Percentiles rank a stretch among this genome's conserved stretches.
Conservation (phyloP, 2,888 invertebrate genomes). For the Dendrolimus houi region DNA sequence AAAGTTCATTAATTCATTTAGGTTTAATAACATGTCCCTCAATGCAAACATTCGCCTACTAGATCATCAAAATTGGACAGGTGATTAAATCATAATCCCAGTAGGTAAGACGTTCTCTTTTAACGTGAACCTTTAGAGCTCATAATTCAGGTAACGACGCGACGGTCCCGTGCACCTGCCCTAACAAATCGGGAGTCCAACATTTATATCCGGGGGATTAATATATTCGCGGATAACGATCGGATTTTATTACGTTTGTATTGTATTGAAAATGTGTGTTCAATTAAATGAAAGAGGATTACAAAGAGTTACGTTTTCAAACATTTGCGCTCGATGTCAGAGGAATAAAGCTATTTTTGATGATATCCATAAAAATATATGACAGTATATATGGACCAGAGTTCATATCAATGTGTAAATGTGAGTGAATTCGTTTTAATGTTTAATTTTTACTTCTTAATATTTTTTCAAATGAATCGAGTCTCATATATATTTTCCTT, state of each 20-base stretch:
- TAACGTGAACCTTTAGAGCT: background rate
- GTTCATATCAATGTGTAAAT: no score
- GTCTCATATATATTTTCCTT: no score
- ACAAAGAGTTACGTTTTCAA: conserved; percentile 5
- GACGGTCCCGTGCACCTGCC: background rate
- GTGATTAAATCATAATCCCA: background rate
- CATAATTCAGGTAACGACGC: background rate
- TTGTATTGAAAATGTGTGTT: conserved; percentile 8
- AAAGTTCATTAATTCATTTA: no score
- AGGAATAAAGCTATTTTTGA: background rate
- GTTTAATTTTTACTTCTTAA: no score
- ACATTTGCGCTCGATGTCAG: background rate
- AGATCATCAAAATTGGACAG: background rate
- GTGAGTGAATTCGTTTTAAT: no score
- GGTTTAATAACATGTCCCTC: background rate
- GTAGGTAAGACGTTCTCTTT: background rate
- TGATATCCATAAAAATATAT: no score
- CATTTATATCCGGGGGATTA: conserved; percentile 21
- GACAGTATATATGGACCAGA: no score
- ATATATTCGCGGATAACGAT: conserved; percentile 15
- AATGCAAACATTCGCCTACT: background rate
- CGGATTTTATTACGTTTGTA: conserved; percentile 17
- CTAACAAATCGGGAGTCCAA: conserved; percentile 5
- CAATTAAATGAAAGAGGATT: conserved; percentile 8
- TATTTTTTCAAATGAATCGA: no score